Base-by-base conservation (phyloP, 2,888 invertebrate species). In the Dryobotodes eremita region DNA sequence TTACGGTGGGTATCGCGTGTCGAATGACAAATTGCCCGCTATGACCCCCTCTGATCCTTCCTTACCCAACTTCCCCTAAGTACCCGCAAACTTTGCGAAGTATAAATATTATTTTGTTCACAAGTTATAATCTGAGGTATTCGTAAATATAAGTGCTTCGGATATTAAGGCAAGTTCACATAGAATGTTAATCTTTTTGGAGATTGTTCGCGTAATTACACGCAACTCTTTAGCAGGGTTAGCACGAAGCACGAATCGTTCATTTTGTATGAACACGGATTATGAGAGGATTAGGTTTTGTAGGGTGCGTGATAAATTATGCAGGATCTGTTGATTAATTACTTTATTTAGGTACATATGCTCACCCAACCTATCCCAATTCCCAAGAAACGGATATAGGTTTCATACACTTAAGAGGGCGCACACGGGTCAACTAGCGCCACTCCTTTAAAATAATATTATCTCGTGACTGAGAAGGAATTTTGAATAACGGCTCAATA, bases 11-110 rank as follows among this genome's bases (percentile, higher is more conserved):
- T 94, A 93, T 95, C 93, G 95, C 95, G 94, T 94, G 95, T 91
- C 92, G 94, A 93, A 95, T 95, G 95, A 95, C 95, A 95, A 96
- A 96, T 95, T 93, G 89, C 91, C 87, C 77, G 81, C 84, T 83
- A 87, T 90, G 91, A 92, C 92, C 93, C 91, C 84, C 87, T 89
- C 91, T 92, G 93, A 94, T 92, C 92, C 94, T 91, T 91, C 83
- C 75, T 81, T 36, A n/a, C 82, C 79, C 57, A 91, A 92, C 88
- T 91, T 90, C 70, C 77, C 71, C 85, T 80, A 81, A 89, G 89
- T 85, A 83, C 79, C 81, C 53, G 68, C 59, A 88, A 90, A 90
- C 81, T 92, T 92, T 77, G 82, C 77, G 65, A 82, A 76, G 89
- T 86, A 93, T 91, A 92, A 92, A 93, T 91, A 92, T 90, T 86